Evolutionary conservation across 2,888 invertebrate species (phyloP).

Genomic region (Tetrapedia diversipes): DNA sequence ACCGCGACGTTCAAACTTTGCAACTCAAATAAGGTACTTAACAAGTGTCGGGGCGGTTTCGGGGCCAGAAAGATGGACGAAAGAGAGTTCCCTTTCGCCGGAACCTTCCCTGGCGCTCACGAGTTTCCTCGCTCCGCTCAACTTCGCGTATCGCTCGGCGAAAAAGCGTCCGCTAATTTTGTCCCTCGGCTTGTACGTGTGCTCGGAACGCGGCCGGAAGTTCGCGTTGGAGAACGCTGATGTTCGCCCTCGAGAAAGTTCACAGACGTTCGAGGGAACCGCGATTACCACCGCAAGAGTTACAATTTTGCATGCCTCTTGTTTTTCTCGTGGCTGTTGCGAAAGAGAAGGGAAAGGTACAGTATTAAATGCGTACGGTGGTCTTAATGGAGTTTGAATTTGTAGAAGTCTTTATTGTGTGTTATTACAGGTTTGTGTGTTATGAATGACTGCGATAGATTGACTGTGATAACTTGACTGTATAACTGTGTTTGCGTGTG

Average conservation of each 20-base stretch:
- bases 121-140: constrained; percentile 29
- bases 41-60: constrained; percentile 53
- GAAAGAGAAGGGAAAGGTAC: too few relatives aligned
- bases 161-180: constrained; percentile 58
- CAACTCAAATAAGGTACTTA: constrained; percentile 64
- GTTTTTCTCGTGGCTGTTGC: too few relatives aligned
- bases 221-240: constrained; percentile 26
- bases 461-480: too few relatives aligned
- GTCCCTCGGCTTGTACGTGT: constrained; percentile 26
- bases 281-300: neutral
- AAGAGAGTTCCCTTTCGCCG: constrained; percentile 32
- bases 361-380: too few relatives aligned
- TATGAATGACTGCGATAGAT: too few relatives aligned
- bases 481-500: too few relatives aligned
- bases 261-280: constrained; percentile 8
- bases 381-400: too few relatives aligned
- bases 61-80: constrained; percentile 44
- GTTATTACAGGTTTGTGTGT: too few relatives aligned
- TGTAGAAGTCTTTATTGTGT: too few relatives aligned
- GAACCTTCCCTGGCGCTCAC: constrained; percentile 37
- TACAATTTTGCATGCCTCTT: neutral
- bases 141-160: constrained; percentile 25
- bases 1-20: constrained; percentile 54
- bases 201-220: constrained; percentile 42
- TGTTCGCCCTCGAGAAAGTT: constrained; percentile 18